phyloP scores from a whole-genome alignment of 64 coral and sea anemone species.

The Anthopleura sola region DNA sequence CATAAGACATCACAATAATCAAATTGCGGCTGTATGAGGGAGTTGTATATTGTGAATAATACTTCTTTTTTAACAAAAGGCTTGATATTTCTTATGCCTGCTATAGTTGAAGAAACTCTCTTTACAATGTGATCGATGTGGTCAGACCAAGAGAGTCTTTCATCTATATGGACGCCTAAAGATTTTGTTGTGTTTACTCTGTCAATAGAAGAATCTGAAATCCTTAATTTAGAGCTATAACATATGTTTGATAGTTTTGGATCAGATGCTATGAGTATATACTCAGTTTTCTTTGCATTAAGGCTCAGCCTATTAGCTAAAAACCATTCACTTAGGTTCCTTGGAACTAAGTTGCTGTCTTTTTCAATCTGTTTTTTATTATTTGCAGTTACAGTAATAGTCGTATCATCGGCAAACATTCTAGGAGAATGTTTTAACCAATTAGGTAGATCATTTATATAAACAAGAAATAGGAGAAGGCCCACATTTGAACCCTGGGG shows the following conservation, averaged over 20 bases:
- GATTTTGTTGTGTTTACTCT: neutral
- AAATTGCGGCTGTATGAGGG: neutral
- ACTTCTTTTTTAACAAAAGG: neutral
- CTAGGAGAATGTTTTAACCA: neutral
- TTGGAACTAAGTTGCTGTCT: neutral
- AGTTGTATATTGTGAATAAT: neutral
- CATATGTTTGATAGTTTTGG: neutral
- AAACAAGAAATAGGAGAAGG: neutral
- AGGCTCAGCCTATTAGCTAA: neutral
- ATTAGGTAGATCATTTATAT: neutral
- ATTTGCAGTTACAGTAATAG: neutral
- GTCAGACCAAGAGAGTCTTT: constrained; percentile 7
- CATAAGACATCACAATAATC: neutral
- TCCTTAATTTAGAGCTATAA: neutral
- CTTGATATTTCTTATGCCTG: neutral
- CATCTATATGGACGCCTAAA: neutral
- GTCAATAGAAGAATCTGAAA: constrained; percentile 7
- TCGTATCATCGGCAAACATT: neutral
- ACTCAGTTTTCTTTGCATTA: neutral
- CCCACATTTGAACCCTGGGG: neutral
- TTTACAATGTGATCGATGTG: neutral
- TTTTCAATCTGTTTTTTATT: neutral
- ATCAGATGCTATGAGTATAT: neutral
- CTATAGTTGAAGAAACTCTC: neutral
- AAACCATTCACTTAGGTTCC: neutral